Percentiles rank a stretch among this genome's conserved stretches.
These are phyloP conservation scores for Cyanoderma ruficeps DNA, from an alignment of 2,113 vertebrate species.

Conservation along the genomic window DNA sequence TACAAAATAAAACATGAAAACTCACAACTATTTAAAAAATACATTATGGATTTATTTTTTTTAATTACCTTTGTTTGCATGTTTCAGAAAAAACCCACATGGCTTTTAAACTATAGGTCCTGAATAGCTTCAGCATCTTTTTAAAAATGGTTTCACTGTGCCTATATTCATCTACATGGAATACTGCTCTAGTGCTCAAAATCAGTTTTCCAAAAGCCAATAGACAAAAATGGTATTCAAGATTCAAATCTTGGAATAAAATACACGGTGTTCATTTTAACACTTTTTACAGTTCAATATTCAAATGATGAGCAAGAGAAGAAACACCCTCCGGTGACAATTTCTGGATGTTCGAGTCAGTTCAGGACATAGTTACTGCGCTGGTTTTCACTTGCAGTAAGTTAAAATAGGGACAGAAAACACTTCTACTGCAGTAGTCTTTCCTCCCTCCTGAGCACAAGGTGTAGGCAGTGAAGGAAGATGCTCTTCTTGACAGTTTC, in stretches of 20 bases:
- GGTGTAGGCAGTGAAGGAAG: background rate
- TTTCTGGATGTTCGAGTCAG: background rate
- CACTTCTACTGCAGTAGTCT: background rate
- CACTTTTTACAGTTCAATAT: background rate
- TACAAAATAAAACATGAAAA: background rate
- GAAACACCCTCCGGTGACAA: background rate
- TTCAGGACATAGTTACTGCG: background rate
- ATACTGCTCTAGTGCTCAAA: background rate
- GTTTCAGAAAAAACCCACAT: fast-evolving
- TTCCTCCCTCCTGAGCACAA: background rate
- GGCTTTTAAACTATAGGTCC: background rate
- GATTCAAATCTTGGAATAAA: background rate
- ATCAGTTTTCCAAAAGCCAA: background rate
- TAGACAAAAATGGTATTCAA: background rate
- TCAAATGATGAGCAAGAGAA: background rate
- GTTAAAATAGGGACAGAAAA: background rate
- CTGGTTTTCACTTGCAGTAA: background rate
- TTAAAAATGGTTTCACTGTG: background rate
- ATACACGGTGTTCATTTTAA: background rate
- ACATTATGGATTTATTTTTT: background rate
- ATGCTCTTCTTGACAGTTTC: background rate
- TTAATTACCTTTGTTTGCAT: background rate
- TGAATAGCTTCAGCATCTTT: background rate
- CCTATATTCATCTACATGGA: background rate
- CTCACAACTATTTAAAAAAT: background rate